A percentile compares a stretch with the other conserved stretches of the same genome.
Evolutionary conservation across 2,888 invertebrate genomes (phyloP).

Genomic region (Hipparchia semele): DNA sequence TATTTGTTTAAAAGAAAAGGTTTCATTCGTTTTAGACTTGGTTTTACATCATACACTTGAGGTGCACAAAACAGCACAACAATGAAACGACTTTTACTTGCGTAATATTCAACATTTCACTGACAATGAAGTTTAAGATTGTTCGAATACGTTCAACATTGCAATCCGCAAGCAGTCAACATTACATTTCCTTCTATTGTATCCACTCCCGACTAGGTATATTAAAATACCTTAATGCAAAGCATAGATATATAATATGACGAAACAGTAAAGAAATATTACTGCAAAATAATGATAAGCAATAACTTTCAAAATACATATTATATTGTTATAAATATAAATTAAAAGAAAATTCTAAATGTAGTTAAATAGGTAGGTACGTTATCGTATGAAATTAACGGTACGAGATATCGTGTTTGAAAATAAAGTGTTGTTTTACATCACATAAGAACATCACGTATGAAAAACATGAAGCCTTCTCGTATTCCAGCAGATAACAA

Average conservation of each 20-base stretch:
- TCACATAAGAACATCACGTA: slow-evolving; percentile 26
- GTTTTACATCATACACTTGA: not conserved
- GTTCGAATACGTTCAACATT: slow-evolving; percentile 4
- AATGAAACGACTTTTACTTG: not conserved
- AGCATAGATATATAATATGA: too few relatives aligned
- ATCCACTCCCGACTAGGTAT: not conserved
- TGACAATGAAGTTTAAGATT: not conserved
- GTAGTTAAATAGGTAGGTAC: not conserved
- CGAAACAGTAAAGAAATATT: too few relatives aligned
- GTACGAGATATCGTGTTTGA: not conserved
- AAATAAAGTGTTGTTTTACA: not conserved
- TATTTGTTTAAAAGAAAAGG: not conserved
- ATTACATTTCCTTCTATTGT: slow-evolving; percentile 14
- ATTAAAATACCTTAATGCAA: not conserved
- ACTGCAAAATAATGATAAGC: too few relatives aligned
- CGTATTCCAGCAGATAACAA: slow-evolving; percentile 4
- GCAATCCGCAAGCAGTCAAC: not conserved
- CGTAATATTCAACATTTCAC: slow-evolving; percentile 1
- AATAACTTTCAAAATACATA: too few relatives aligned
- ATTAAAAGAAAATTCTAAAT: not conserved
- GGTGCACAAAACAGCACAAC: slow-evolving; percentile 3
- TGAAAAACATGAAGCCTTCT: too few relatives aligned
- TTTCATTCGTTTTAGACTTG: not conserved
- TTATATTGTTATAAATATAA: too few relatives aligned
- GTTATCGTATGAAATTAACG: not conserved